Conservation (phyloP, 2,888 invertebrate species). For the Noctua janthina region DNA sequence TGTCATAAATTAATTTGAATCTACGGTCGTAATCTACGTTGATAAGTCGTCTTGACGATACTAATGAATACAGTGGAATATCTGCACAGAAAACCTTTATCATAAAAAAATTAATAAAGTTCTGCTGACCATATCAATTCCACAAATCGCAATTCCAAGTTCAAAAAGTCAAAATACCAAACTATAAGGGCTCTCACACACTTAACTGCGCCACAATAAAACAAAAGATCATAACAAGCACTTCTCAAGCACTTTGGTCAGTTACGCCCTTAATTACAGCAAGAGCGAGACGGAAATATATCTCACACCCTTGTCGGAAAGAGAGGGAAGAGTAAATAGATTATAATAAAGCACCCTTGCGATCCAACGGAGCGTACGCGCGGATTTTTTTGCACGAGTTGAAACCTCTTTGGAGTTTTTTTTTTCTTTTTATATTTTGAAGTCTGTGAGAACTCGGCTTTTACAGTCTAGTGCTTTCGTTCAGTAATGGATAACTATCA, state of each 20-base stretch:
- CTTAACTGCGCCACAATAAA: slow-evolving; percentile 80
- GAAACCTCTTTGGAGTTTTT: slow-evolving; percentile 72
- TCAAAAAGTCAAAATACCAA: slow-evolving; percentile 79
- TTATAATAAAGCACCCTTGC: slow-evolving; percentile 84
- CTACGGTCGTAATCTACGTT: neutral
- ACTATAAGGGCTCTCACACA: slow-evolving; percentile 77
- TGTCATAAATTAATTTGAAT: neutral
- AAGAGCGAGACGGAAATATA: slow-evolving; percentile 72
- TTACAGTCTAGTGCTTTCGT: slow-evolving; percentile 82
- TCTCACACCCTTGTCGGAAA: slow-evolving; percentile 57
- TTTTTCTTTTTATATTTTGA: slow-evolving; percentile 68
- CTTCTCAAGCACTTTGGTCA: slow-evolving; percentile 86
- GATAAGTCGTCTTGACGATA: neutral
- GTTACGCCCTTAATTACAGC: slow-evolving; percentile 85
- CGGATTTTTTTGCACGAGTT: slow-evolving; percentile 84
- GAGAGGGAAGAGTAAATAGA: slow-evolving; percentile 76
- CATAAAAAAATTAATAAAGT: neutral
- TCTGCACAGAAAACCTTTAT: neutral
- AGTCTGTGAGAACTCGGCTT: slow-evolving; percentile 79
- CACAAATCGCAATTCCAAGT: slow-evolving; percentile 63
- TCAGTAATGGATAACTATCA: slow-evolving; percentile 68
- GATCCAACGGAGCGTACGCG: slow-evolving; percentile 81
- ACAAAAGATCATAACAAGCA: slow-evolving; percentile 87
- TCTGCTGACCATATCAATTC: slow-evolving; percentile 47
- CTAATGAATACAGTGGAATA: neutral